Percentiles rank a stretch among this genome's conserved stretches.
Conservation (phyloP, 2,888 invertebrate species). For the Empis stercorea region DNA sequence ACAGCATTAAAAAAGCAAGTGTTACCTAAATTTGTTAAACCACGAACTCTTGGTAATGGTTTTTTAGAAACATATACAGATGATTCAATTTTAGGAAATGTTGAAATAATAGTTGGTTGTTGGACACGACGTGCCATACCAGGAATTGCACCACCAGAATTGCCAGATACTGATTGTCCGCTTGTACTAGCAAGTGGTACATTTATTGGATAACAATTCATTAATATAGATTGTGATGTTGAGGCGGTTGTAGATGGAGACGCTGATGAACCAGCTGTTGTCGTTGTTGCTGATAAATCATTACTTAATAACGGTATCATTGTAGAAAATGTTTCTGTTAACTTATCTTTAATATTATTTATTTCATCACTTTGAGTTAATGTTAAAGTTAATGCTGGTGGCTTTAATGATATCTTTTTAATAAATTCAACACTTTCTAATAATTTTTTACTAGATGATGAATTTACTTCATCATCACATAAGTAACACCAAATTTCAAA, state of each 20-base stretch:
- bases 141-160: slow-evolving; percentile 18
- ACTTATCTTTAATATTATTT: slow-evolving; percentile 23
- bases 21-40: slow-evolving; percentile 83
- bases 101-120: not conserved
- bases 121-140: slow-evolving; percentile 29
- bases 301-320: slow-evolving; percentile 19
- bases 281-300: slow-evolving; percentile 6
- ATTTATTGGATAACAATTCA: slow-evolving; percentile 5
- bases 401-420: slow-evolving; percentile 41
- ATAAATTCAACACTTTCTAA: slow-evolving; percentile 62
- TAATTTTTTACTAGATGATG: slow-evolving; percentile 49
- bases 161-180: not conserved
- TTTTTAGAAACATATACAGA: not conserved
- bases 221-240: not conserved
- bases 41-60: slow-evolving; percentile 49
- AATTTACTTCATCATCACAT: slow-evolving; percentile 57
- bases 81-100: too few species aligned
- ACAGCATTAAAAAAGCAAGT: slow-evolving; percentile 97
- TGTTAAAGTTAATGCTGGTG: slow-evolving; percentile 15
- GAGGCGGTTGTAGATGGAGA: slow-evolving; percentile 13
- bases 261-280: slow-evolving; percentile 6
- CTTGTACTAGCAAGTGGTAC: slow-evolving; percentile 1
- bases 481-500: slow-evolving; percentile 70
- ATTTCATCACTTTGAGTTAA: slow-evolving; percentile 9
- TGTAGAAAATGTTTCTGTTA: slow-evolving; percentile 18